Evolutionary conservation across 2,797 vertebrate species (phyloP).

Genomic region (Tympanoctomys barrerae): DNA sequence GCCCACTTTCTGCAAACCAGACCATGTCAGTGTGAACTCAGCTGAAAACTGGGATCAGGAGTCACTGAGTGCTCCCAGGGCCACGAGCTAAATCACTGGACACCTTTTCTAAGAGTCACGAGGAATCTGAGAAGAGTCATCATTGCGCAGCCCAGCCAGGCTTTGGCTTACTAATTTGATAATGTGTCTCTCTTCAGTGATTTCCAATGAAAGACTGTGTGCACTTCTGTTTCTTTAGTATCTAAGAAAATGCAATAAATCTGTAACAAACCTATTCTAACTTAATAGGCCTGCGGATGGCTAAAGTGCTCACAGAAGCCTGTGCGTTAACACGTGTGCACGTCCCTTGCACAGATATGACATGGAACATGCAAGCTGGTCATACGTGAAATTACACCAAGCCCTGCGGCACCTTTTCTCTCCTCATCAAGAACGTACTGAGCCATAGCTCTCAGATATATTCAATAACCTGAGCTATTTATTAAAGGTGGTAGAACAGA

Average conservation of each 20-base stretch:
- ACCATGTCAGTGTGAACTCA: background rate
- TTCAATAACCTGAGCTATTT: slow-evolving; percentile 86
- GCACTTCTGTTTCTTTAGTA: background rate
- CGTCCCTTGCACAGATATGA: background rate
- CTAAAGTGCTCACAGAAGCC: background rate
- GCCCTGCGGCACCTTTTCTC: background rate
- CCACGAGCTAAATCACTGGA: fast-evolving
- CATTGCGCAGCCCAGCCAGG: fast-evolving
- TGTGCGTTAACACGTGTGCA: fast-evolving
- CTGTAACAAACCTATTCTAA: background rate
- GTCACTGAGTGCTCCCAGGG: background rate
- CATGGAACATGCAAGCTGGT: fast-evolving
- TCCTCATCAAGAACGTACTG: slow-evolving; percentile 84
- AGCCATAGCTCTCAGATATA: slow-evolving; percentile 82
- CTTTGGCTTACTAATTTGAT: background rate
- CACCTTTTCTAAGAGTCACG: background rate
- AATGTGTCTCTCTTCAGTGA: background rate
- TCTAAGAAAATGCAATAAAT: background rate
- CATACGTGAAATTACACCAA: background rate
- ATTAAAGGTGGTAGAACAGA: slow-evolving; percentile 89
- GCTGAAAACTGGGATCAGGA: background rate
- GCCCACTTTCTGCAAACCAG: fast-evolving
- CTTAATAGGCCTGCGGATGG: background rate
- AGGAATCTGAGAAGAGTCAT: background rate
- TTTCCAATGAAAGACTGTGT: background rate